Evolutionary conservation across 2,113 vertebrate species (phyloP).

Genomic region (Hymenochirus boettgeri): DNA sequence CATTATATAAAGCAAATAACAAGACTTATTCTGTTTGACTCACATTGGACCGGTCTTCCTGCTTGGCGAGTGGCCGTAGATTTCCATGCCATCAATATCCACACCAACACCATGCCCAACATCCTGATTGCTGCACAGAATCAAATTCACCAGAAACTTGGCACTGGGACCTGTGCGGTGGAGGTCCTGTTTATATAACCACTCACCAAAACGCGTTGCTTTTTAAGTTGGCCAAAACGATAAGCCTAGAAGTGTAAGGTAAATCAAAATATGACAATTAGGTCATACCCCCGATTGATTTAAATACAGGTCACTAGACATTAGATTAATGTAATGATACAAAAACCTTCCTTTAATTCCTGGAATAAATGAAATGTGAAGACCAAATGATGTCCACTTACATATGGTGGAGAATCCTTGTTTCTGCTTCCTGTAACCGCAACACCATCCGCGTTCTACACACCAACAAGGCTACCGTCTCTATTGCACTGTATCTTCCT

Average conservation of each 20-base stretch:
- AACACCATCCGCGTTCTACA: slow-evolving; percentile 68
- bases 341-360: no score
- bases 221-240: slow-evolving; percentile 80
- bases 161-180: slow-evolving; percentile 64
- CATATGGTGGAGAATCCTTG: slow-evolving; percentile 63
- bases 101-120: slow-evolving; percentile 83
- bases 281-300: no score
- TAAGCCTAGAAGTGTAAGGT: slow-evolving; percentile 58
- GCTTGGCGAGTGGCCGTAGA: slow-evolving; percentile 88
- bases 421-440: slow-evolving; percentile 73
- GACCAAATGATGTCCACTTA: slow-evolving; percentile 67
- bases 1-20: no score
- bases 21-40: no score
- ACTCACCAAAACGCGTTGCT: slow-evolving; percentile 64
- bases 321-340: no score
- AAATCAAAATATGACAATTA: not conserved
- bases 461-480: slow-evolving; percentile 81
- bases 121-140: slow-evolving; percentile 61
- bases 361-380: no score
- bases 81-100: slow-evolving; percentile 85
- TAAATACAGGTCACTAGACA: no score
- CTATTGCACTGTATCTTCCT: slow-evolving; percentile 77
- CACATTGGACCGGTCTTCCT: slow-evolving; percentile 66
- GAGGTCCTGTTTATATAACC: slow-evolving; percentile 56
- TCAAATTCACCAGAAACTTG: slow-evolving; percentile 69